A percentile compares a stretch with the other conserved stretches of the same genome.
These are phyloP conservation scores for Eumaeus atala DNA, from an alignment of 1,140 invertebrate genomes.

Conservation along the genomic window DNA sequence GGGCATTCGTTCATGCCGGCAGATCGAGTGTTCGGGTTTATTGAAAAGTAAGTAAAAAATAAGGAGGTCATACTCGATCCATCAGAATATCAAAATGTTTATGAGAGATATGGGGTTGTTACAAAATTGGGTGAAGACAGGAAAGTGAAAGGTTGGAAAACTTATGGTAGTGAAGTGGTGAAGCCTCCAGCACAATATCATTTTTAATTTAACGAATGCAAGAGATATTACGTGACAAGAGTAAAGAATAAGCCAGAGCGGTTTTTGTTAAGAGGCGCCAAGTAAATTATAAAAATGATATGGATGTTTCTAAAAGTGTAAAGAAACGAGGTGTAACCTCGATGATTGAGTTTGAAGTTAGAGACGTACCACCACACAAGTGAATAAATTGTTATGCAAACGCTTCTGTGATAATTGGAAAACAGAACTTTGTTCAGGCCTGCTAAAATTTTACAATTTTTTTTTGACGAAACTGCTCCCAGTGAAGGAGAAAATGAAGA, in stretches of 20 bases:
- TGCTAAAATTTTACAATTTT: conserved; percentile 14
- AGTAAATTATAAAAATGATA: conserved; percentile 14
- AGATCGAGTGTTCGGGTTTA: conserved; percentile 7
- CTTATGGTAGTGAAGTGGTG: conserved; percentile 5
- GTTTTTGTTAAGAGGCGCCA: conserved; percentile 11
- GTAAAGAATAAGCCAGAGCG: conserved; percentile 14
- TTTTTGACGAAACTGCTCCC: conserved; percentile 9
- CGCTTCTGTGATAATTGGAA: conserved; percentile 17
- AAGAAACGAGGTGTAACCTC: conserved; percentile 14
- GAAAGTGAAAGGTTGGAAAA: conserved; percentile 12
- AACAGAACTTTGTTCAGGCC: conserved; percentile 6
- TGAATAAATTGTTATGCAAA: conserved; percentile 17
- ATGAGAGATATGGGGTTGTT: conserved; percentile 1
- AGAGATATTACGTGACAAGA: conserved; percentile 16
- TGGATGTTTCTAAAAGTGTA: conserved; percentile 13
- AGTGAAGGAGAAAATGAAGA: conserved; percentile 12
- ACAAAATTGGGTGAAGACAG: conserved; percentile 11
- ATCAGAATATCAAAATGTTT: conserved; percentile 13
- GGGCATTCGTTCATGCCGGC: conserved; percentile 16
- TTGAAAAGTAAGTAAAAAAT: conserved; percentile 16
- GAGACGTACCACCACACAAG: conserved; percentile 14
- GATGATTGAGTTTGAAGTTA: conserved; percentile 13
- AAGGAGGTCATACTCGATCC: conserved; percentile 13
- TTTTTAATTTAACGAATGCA: conserved; percentile 15
- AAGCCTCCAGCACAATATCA: conserved; percentile 13